A percentile compares a stretch with the other conserved stretches of the same genome.
Evolutionary conservation across 2,888 invertebrate species (phyloP).

Genomic region (Heliconius aoede): DNA sequence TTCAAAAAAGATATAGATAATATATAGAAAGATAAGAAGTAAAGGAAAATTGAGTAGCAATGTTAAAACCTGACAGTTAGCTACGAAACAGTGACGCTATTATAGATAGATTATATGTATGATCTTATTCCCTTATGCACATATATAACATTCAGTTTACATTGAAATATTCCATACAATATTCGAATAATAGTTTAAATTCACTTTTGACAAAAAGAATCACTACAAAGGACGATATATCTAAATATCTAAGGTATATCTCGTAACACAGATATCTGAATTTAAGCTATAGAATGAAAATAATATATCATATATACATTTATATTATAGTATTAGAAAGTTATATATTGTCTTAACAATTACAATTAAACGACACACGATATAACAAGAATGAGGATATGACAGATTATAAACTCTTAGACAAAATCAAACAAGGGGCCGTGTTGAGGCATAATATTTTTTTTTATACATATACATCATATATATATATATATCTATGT

Average conservation of each 20-base stretch:
- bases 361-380: conserved; percentile 71
- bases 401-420: conserved; percentile 64
- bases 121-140: conserved; percentile 74
- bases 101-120: conserved; percentile 65
- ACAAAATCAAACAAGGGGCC: conserved; percentile 54
- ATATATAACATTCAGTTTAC: conserved; percentile 83
- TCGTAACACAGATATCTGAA: conserved; percentile 41
- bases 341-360: conserved; percentile 75
- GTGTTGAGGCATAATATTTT: conserved; percentile 65
- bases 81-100: conserved; percentile 74
- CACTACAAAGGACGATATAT: conserved; percentile 30
- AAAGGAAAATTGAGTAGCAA: conserved; percentile 66
- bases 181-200: conserved; percentile 40
- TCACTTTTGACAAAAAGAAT: conserved; percentile 42
- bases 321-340: conserved; percentile 57
- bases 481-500: conserved; percentile 48
- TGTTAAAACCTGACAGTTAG: conserved; percentile 74
- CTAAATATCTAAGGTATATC: conserved; percentile 40
- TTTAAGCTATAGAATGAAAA: conserved; percentile 25
- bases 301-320: conserved; percentile 36
- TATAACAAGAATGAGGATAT: conserved; percentile 78
- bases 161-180: conserved; percentile 69
- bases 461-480: conserved; percentile 58
- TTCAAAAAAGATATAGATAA: conserved; percentile 38
- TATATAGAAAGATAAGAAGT: too few relatives aligned